Evolutionary conservation across 2,888 invertebrate species (phyloP), one percentile per base, ranked within the genome.

Genomic region (Rhingia campestris): DNA sequence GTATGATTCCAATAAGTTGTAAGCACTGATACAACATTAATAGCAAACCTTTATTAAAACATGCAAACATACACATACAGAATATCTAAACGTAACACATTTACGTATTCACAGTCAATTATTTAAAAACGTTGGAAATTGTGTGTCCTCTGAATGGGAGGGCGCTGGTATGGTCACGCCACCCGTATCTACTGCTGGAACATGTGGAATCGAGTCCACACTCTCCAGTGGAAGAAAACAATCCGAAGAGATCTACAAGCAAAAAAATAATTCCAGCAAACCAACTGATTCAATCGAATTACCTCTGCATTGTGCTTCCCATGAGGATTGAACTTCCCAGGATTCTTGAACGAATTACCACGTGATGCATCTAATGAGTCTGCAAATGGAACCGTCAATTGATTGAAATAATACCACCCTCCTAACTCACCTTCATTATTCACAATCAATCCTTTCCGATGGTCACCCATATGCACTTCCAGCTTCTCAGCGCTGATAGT

Each of bases 131-230:
- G 88, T 89, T 10, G 91, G 91, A 86, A 90, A 91, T 74, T 91
- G 91, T 6, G 91, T 90, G 54, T 91, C 91, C 67, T 91, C 91
- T 0, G 91, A 89, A 9, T 84, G 80, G 7, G 80, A 59, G 49
- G 89, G 89, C 6, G 90, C 90, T 1, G 91, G 90, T 86, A 91
- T 91, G 3, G 91, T 91, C 0, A 91, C 90, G 3, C 91, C 91
- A 10, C 91, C 91, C 2, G 90, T 91, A 56, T 91, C 90, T 3
- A 90, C 87, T 22, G 90, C 88, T 2, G 89, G 90, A 22, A 91
- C 90, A 80, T 90, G 90, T 4, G 89, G 89, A 67, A 91, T 82
- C 0, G 91, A 91, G 84, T 91, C 91, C 0, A 90, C 88, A 77
- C 90, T 90, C 73, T 91, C 90, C 59, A 90, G 70, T 0, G 90